Conservation (phyloP, 2,113 vertebrate genomes). For the Mirounga angustirostris region DNA sequence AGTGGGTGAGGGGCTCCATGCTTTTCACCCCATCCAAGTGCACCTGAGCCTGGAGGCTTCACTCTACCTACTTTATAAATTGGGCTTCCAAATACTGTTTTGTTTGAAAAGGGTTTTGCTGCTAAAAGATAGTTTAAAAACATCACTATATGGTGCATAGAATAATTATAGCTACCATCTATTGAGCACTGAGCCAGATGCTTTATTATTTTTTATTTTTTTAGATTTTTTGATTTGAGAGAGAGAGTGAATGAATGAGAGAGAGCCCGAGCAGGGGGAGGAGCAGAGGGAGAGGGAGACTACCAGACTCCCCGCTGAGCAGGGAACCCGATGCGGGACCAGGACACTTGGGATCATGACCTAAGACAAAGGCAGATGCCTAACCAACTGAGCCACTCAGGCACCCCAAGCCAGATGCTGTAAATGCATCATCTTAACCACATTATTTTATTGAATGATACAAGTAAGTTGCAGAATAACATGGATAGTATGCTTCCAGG, state of each 20-base stretch:
- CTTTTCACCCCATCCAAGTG: not conserved
- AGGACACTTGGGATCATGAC: no score
- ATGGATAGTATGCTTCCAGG: not conserved
- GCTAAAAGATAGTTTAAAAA: slow-evolving; percentile 31
- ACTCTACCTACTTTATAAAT: not conserved
- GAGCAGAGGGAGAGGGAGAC: no score
- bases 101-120: not conserved
- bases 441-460: not conserved
- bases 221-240: no score
- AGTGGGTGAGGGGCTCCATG: not conserved
- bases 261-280: no score
- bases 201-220: no score
- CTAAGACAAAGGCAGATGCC: no score
- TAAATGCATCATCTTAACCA: not conserved
- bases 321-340: no score
- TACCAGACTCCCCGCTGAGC: no score
- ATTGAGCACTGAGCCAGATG: not conserved
- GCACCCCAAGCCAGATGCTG: not conserved
- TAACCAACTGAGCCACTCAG: no score
- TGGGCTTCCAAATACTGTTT: not conserved
- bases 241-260: no score
- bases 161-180: not conserved
- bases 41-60: not conserved
- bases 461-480: not conserved
- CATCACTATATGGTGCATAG: not conserved